phyloP scores from a whole-genome alignment of 1,140 invertebrate genomes.

The Caenorhabditis briggsae region DNA sequence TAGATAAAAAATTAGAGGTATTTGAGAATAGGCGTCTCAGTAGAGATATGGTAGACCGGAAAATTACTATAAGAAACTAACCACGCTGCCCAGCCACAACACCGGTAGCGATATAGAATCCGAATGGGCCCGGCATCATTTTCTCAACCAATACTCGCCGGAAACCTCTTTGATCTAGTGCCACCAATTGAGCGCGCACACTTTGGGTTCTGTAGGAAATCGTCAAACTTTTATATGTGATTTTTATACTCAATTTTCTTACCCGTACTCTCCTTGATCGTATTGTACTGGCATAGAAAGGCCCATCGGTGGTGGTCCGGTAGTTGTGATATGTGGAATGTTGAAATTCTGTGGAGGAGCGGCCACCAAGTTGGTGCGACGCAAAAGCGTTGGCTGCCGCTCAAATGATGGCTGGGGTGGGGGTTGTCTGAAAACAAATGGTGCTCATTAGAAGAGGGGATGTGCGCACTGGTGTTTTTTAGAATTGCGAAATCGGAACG shows the following conservation, averaged over 20 bases:
- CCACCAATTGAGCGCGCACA: constrained; percentile 61
- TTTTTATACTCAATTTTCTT: neutral
- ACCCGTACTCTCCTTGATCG: constrained; percentile 26
- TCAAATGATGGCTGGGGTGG: neutral
- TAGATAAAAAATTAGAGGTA: too few relatives aligned
- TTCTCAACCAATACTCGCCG: constrained; percentile 59
- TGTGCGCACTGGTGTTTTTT: neutral
- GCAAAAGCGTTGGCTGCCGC: constrained; percentile 40
- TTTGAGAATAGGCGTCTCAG: too few relatives aligned
- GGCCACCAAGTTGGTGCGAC: constrained; percentile 1
- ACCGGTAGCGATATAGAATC: constrained; percentile 63
- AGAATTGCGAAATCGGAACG: constrained; percentile 10
- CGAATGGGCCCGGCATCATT: constrained; percentile 62
- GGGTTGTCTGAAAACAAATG: constrained; percentile 49
- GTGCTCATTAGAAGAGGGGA: neutral
- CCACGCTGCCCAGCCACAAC: constrained; percentile 62
- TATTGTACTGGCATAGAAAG: constrained; percentile 12
- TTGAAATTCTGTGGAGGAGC: constrained; percentile 40
- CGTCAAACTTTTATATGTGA: neutral
- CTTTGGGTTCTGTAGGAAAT: constrained; percentile 27
- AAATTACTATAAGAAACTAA: neutral
- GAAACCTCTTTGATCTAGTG: constrained; percentile 60
- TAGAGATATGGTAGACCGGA: too few relatives aligned
- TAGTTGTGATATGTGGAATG: constrained; percentile 51
- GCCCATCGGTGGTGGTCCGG: constrained; percentile 29